Conservation (phyloP, 2,797 vertebrate genomes). For the Danio jaintianensis region DNA sequence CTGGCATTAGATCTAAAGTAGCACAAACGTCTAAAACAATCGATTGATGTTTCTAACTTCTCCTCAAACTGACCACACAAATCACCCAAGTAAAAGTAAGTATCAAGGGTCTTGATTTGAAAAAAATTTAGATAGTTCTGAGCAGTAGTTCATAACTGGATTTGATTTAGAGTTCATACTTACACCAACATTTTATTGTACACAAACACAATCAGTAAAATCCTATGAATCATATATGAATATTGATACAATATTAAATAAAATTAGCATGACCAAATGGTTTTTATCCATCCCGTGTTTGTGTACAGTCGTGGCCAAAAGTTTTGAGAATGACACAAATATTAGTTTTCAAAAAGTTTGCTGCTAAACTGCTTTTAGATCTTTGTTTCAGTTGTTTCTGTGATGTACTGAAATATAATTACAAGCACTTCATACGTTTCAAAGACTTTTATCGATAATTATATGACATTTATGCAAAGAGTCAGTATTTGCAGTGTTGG, state of each 20-base stretch:
- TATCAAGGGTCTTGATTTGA: neutral
- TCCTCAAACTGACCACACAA: constrained; percentile 56
- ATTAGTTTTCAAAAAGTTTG: too few relatives aligned
- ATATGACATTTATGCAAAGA: too few relatives aligned
- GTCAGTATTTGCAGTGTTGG: too few relatives aligned
- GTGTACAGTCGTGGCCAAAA: too few relatives aligned
- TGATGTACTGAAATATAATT: too few relatives aligned
- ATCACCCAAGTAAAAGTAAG: constrained; percentile 40
- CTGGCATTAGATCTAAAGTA: constrained; percentile 65
- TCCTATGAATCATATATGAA: neutral
- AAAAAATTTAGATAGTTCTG: neutral
- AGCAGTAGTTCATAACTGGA: neutral
- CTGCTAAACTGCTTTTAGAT: too few relatives aligned
- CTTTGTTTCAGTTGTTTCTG: too few relatives aligned
- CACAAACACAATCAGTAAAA: too few relatives aligned
- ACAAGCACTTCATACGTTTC: too few relatives aligned
- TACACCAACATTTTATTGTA: neutral
- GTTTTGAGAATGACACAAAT: too few relatives aligned
- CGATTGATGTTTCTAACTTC: constrained; percentile 62
- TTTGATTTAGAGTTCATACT: neutral
- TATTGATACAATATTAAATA: neutral
- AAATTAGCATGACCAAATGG: neutral
- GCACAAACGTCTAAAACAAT: constrained; percentile 59
- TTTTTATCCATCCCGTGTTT: too few relatives aligned
- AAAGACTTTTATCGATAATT: too few relatives aligned